phyloP scores from a whole-genome alignment of 2,888 invertebrate species.

The Hydriomena furcata region DNA sequence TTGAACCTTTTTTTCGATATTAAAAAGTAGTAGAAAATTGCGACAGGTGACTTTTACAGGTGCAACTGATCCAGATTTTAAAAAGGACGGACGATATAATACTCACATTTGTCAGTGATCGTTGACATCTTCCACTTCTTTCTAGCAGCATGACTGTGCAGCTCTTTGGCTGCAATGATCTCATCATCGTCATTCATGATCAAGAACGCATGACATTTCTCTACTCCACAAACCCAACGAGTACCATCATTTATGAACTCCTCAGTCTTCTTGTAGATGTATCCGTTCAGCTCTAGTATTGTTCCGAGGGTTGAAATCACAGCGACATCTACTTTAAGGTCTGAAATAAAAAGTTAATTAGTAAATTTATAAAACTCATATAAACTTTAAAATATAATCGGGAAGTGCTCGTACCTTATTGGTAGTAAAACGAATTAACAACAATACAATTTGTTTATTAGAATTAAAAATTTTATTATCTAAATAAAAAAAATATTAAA shows the following conservation, averaged over 20 bases:
- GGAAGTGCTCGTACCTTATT: no score
- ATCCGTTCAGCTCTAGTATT: slow-evolving; percentile 30
- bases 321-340: slow-evolving; percentile 26
- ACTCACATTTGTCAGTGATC: slow-evolving; percentile 23
- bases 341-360: slow-evolving; percentile 8
- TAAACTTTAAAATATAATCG: no score
- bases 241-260: slow-evolving; percentile 26
- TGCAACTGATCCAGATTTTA: neutral
- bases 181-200: slow-evolving; percentile 32
- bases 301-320: slow-evolving; percentile 32
- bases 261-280: slow-evolving; percentile 26
- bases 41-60: no score
- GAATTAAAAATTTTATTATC: no score
- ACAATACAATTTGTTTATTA: no score
- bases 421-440: no score
- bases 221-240: slow-evolving; percentile 29
- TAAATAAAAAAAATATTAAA: no score
- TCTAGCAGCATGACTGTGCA: slow-evolving; percentile 32
- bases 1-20: neutral
- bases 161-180: slow-evolving; percentile 30
- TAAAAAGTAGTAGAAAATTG: no score
- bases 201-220: slow-evolving; percentile 31
- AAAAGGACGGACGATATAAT: neutral
- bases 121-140: slow-evolving; percentile 31
- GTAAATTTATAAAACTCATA: neutral